Conservation (phyloP, 2,888 invertebrate species). For the Meandrusa payeni region DNA sequence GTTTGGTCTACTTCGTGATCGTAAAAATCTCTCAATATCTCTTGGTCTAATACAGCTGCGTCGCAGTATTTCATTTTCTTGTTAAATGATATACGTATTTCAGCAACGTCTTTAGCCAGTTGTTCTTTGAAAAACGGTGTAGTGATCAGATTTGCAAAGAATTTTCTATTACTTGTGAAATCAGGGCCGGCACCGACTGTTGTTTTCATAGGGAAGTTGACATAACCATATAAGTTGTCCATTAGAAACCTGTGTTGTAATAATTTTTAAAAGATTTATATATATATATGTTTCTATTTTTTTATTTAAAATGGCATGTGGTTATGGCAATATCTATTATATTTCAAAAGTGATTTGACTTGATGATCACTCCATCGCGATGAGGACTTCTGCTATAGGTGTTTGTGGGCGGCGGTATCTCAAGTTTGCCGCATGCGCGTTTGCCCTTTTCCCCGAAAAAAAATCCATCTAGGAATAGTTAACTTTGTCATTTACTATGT, state of each 20-base stretch:
- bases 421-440: too few relatives aligned
- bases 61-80: slow-evolving; percentile 60
- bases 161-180: slow-evolving; percentile 60
- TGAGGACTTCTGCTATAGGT: too few relatives aligned
- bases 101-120: slow-evolving; percentile 47
- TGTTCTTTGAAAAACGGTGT: slow-evolving; percentile 51
- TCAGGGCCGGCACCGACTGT: slow-evolving; percentile 58
- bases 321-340: too few relatives aligned
- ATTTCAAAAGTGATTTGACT: too few relatives aligned
- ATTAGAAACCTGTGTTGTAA: slow-evolving; percentile 45
- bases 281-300: too few relatives aligned
- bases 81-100: slow-evolving; percentile 38
- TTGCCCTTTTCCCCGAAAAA: too few relatives aligned
- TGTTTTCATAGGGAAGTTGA: slow-evolving; percentile 56
- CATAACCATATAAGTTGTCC: slow-evolving; percentile 49
- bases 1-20: slow-evolving; percentile 53
- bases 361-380: too few relatives aligned
- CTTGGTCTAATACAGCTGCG: slow-evolving; percentile 43
- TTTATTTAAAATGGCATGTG: too few relatives aligned
- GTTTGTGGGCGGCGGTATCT: too few relatives aligned
- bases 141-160: slow-evolving; percentile 60
- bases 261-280: too few relatives aligned
- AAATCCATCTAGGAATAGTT: too few relatives aligned
- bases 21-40: slow-evolving; percentile 47
- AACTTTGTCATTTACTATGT: too few relatives aligned